Conservation (phyloP, 2,888 invertebrate species). For the Plusia festucae region DNA sequence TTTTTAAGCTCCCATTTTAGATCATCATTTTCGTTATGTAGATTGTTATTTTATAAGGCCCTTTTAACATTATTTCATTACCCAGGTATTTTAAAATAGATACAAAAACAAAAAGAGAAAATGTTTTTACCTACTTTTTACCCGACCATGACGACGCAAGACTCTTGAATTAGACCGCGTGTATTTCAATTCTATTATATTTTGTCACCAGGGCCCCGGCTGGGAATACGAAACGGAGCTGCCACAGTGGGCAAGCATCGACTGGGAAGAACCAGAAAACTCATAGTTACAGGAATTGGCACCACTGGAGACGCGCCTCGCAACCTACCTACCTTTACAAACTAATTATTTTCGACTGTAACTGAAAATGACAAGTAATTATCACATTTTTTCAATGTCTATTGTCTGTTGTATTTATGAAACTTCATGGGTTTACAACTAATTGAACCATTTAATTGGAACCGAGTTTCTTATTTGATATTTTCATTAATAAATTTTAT, state of each 20-base stretch:
- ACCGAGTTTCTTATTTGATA: too few relatives aligned
- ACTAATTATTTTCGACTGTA: conserved; percentile 12
- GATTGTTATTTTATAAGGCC: too few relatives aligned
- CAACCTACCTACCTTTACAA: conserved; percentile 48
- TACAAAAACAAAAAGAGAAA: too few relatives aligned
- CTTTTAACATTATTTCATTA: too few relatives aligned
- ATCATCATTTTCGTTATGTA: too few relatives aligned
- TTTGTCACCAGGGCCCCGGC: conserved; percentile 93
- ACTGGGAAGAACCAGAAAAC: conserved; percentile 93
- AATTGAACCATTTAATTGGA: too few relatives aligned
- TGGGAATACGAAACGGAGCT: conserved; percentile 98
- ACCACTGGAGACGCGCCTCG: conserved; percentile 76
- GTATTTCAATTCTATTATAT: neutral
- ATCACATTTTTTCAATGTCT: neutral
- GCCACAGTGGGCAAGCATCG: conserved; percentile 97
- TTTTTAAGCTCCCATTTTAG: too few relatives aligned
- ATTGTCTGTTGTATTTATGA: neutral
- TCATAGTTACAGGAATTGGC: conserved; percentile 82
- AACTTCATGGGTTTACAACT: neutral
- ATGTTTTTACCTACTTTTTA: too few relatives aligned
- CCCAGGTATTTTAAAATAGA: too few relatives aligned
- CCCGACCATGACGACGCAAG: too few relatives aligned
- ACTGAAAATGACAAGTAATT: neutral
- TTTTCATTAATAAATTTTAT: too few relatives aligned
- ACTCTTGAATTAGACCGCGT: too few relatives aligned